phyloP scores from a whole-genome alignment of 1,140 invertebrate species.

The Diplogasteroides magnus region DNA sequence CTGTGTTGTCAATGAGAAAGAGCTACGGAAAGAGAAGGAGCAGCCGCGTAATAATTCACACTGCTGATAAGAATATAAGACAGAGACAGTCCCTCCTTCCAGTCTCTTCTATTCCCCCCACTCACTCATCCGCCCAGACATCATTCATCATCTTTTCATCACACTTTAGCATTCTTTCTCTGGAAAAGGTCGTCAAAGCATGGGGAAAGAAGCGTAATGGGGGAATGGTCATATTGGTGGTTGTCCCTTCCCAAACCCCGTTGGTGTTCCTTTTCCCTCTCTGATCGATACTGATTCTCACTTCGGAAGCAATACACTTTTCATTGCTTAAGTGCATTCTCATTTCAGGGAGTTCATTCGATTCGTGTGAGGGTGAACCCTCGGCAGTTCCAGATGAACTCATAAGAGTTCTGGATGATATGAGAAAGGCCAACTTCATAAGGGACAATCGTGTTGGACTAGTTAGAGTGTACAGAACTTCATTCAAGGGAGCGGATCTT shows the following conservation, averaged over 20 bases:
- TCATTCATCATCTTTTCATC: too few relatives aligned
- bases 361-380: background rate
- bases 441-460: conserved; percentile 47
- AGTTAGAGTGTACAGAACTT: conserved; percentile 53
- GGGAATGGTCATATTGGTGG: too few relatives aligned
- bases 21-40: background rate
- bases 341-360: background rate
- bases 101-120: background rate
- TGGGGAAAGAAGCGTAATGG: too few relatives aligned
- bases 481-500: conserved; percentile 57
- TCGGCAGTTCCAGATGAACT: conserved; percentile 1
- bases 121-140: background rate
- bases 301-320: too few relatives aligned
- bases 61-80: background rate
- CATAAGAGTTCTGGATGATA: conserved; percentile 44
- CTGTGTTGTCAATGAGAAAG: background rate
- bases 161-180: too few relatives aligned
- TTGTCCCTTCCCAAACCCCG: too few relatives aligned
- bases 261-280: too few relatives aligned
- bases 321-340: background rate
- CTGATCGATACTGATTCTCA: background rate
- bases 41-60: background rate
- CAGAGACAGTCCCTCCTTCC: background rate
- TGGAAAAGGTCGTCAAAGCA: too few relatives aligned
- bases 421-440: conserved; percentile 54